A percentile compares a stretch with the other conserved stretches of the same genome.
Evolutionary conservation across 2,888 invertebrate species (phyloP).

Genomic region (Brenthis ino): DNA sequence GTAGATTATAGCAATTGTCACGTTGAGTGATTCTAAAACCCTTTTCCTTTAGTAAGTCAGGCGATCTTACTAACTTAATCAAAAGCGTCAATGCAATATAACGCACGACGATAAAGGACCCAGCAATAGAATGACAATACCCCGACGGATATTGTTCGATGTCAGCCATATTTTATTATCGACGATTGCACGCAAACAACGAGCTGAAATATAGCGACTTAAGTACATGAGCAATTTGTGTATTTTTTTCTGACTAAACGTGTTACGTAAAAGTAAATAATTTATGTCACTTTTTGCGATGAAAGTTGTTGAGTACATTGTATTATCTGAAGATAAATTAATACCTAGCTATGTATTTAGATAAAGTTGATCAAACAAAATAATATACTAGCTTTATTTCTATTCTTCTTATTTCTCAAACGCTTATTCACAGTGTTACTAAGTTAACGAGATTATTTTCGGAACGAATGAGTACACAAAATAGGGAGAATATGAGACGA

Average conservation of each 20-base stretch:
- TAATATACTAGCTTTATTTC: background rate
- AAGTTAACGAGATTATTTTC: constrained; percentile 37
- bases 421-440: constrained; percentile 25
- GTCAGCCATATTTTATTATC: constrained; percentile 35
- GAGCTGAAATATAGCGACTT: background rate
- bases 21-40: constrained; percentile 27
- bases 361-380: background rate
- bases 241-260: no score
- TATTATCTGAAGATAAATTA: constrained; percentile 2
- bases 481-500: constrained; percentile 22
- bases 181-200: constrained; percentile 48
- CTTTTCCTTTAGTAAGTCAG: constrained; percentile 31
- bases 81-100: constrained; percentile 31
- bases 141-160: constrained; percentile 32
- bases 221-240: background rate
- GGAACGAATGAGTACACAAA: constrained; percentile 15
- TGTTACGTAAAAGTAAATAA: no score
- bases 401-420: constrained; percentile 11
- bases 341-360: background rate
- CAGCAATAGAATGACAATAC: constrained; percentile 42
- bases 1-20: constrained; percentile 24
- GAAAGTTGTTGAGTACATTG: background rate
- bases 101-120: constrained; percentile 29
- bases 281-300: no score
- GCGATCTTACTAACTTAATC: constrained; percentile 30